A percentile compares a stretch with the other conserved stretches of the same genome.
Conservation (phyloP, 2,797 vertebrate species). For the Notamacropus eugenii region DNA sequence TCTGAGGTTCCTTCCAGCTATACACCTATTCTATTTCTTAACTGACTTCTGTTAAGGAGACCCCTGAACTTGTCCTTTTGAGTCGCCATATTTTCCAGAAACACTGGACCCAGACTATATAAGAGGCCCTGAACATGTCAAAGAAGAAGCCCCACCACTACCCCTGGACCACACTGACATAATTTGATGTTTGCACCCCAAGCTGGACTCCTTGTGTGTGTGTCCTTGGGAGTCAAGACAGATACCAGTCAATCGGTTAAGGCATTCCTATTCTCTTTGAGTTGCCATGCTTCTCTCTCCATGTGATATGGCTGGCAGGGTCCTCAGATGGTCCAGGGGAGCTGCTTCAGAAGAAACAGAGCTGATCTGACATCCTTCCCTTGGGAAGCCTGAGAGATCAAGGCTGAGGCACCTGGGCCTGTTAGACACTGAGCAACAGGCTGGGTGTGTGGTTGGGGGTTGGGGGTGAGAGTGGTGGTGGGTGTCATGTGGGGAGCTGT, state of each 20-base stretch:
- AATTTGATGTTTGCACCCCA: neutral
- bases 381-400: slow-evolving; percentile 77
- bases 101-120: neutral
- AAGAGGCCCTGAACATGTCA: neutral
- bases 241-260: neutral
- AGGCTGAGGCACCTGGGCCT: slow-evolving; percentile 80
- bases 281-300: neutral
- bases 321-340: slow-evolving; percentile 80
- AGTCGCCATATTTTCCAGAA: neutral
- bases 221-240: neutral
- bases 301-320: slow-evolving; percentile 68
- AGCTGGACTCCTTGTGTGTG: neutral
- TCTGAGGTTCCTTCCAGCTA: neutral
- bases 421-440: slow-evolving; percentile 73
- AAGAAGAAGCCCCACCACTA: neutral
- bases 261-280: neutral
- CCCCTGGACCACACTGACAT: neutral
- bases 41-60: neutral
- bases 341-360: slow-evolving; percentile 72
- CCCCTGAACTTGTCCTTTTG: neutral
- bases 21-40: neutral
- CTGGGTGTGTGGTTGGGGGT: neutral
- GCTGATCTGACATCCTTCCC: slow-evolving; percentile 80
- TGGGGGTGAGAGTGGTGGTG: neutral
- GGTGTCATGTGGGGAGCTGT: slow-evolving; percentile 43